phyloP scores from a whole-genome alignment of 2,888 invertebrate species.

The Pteria penguin region DNA sequence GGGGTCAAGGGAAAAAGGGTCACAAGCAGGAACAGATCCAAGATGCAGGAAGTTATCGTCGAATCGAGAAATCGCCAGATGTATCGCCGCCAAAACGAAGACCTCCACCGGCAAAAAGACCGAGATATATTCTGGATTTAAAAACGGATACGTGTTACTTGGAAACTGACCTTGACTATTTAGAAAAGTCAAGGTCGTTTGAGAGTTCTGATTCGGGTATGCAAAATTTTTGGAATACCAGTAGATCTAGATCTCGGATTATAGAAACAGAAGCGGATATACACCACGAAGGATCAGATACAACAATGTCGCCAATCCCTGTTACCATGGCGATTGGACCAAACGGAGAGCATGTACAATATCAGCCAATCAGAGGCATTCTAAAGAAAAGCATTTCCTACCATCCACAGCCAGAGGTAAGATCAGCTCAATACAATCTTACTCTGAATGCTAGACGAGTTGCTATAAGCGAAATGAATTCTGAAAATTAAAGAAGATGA shows the following conservation, averaged over 20 bases:
- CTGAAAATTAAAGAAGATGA: too few relatives aligned
- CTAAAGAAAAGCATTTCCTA: conserved; percentile 7
- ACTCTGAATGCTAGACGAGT: too few relatives aligned
- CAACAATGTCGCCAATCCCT: not conserved
- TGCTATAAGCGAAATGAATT: too few relatives aligned
- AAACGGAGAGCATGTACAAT: conserved; percentile 2
- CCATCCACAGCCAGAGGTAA: not conserved
- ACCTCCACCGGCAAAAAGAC: not conserved
- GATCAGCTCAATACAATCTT: too few relatives aligned
- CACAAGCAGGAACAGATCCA: not conserved
- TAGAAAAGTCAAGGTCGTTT: conserved; percentile 8
- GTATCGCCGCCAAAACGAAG: conserved; percentile 1
- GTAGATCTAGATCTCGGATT: not conserved
- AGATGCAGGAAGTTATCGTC: not conserved
- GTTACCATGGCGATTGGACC: not conserved
- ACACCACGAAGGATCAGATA: conserved; percentile 1
- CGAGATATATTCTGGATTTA: conserved; percentile 19
- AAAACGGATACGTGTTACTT: conserved; percentile 21
- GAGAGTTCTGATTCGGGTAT: not conserved
- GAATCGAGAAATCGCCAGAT: not conserved
- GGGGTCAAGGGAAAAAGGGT: conserved; percentile 1
- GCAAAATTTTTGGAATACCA: not conserved
- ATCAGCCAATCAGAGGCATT: conserved; percentile 25
- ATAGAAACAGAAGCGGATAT: conserved; percentile 21
- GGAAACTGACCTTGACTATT: conserved; percentile 10